Conservation (phyloP, 2,888 invertebrate species). For the Macrophya annulata region DNA sequence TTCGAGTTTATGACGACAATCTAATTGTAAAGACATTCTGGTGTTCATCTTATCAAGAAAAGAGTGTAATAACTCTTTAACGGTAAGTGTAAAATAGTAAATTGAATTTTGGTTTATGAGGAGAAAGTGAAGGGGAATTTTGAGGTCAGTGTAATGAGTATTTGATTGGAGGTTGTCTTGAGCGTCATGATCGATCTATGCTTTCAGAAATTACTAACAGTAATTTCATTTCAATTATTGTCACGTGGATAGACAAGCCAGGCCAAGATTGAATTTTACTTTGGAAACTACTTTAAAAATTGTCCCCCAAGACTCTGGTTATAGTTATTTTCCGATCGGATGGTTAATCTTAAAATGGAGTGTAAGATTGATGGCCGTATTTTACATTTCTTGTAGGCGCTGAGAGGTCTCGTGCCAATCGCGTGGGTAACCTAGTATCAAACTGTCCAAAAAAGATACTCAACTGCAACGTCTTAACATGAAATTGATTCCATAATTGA, state of each 20-base stretch:
- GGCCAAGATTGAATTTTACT: conserved; percentile 25
- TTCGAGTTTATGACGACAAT: neutral
- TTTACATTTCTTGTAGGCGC: conserved; percentile 27
- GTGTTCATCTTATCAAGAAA: neutral
- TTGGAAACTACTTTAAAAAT: conserved; percentile 42
- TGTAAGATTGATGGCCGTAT: conserved; percentile 44
- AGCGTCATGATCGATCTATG: conserved; percentile 27
- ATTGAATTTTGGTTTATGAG: conserved; percentile 21
- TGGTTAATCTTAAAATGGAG: conserved; percentile 36
- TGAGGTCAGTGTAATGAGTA: neutral
- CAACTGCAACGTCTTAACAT: conserved; percentile 42
- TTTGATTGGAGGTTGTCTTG: conserved; percentile 33
- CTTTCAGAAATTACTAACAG: conserved; percentile 5
- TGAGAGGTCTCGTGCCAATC: neutral
- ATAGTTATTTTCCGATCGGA: neutral
- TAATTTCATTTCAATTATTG: conserved; percentile 44
- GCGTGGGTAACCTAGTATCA: conserved; percentile 2
- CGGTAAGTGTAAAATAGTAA: neutral
- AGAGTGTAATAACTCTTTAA: neutral
- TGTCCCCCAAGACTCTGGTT: neutral
- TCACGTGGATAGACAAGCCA: conserved; percentile 24
- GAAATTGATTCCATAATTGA: conserved; percentile 1
- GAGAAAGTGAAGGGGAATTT: neutral
- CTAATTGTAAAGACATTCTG: neutral
- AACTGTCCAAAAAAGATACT: neutral